Base-by-base conservation (phyloP, 2,888 invertebrate species). In the Mesorhabditis spiculigera region DNA sequence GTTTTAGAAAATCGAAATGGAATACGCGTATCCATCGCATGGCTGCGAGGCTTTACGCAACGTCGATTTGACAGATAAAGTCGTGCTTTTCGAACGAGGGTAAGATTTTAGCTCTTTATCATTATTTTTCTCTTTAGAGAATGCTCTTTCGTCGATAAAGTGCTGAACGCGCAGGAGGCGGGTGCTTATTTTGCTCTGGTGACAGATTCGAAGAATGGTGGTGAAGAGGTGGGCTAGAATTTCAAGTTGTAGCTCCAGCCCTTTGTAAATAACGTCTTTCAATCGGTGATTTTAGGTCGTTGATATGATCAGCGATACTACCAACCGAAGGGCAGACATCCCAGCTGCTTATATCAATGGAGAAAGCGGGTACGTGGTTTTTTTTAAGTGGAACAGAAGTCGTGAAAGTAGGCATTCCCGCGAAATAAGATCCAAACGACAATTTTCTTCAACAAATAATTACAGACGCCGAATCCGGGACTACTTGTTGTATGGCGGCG, bases 81-180 rank as follows among this genome's bases (percentile, higher is more conserved):
- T 73, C 10, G 71, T 73, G 43, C 66, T 73, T 5, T 62, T 73
- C 45, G 73, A 73, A 63, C 43, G 73, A 68, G 73, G 73, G 73
- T 73, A 65, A 28, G 65, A 4, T 6, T 10, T 43, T 8, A 43
- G 8, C 67, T 61, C 44, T 43, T 65, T 65, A 3, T 10, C 42
- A 41, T 2, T 5, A 28, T 41, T 43, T 5, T 13, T 43, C 44
- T 61, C 61, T 79, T 70, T 68, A 81, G 80, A 16, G 79, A 77
- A 4, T 81, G 81, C 62, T 77, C 81, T 0, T 81, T 81, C 68
- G 76, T 78, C 0, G 77, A 74, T 28, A 81, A 81, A 73, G 76
- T 73, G 5, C 43, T 80, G 4, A 75, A 81, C 63, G 81, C 74
- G 16, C 71, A 80, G 45, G 65, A 72, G 6, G 81, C 81, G 4